phyloP scores from a whole-genome alignment of 1,140 invertebrate species.

The Caenorhabditis brenneri region DNA sequence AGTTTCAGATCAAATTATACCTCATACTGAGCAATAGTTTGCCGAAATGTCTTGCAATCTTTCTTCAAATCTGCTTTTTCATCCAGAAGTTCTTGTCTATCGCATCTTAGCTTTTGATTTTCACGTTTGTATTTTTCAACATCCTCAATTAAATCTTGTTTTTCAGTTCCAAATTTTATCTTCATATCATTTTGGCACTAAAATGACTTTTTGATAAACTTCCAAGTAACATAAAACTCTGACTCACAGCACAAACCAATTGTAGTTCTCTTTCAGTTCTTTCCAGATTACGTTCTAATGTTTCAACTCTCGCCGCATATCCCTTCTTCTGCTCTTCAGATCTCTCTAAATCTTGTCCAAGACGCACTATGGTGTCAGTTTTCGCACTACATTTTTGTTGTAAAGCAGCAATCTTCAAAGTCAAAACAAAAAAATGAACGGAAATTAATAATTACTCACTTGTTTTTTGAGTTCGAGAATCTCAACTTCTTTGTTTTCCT shows the following conservation, averaged over 20 bases:
- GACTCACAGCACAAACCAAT: background rate
- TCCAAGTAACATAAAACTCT: background rate
- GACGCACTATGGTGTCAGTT: conserved; percentile 46
- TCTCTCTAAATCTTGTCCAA: conserved; percentile 48
- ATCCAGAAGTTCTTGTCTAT: conserved; percentile 35
- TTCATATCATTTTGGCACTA: background rate
- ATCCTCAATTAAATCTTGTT: conserved; percentile 35
- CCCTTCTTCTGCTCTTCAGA: conserved; percentile 29
- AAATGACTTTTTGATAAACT: background rate
- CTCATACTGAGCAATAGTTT: conserved; percentile 49
- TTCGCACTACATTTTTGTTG: conserved; percentile 48
- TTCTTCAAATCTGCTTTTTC: conserved; percentile 50
- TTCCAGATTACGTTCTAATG: conserved; percentile 45
- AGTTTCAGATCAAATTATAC: background rate
- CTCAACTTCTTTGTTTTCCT: conserved; percentile 1
- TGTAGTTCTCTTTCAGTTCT: conserved; percentile 40
- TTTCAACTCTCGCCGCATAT: conserved; percentile 10
- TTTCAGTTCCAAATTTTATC: conserved; percentile 11
- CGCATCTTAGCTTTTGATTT: background rate
- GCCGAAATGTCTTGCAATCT: conserved; percentile 52
- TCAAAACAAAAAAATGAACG: background rate
- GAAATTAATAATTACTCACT: background rate
- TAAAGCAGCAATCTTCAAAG: background rate
- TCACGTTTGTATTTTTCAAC: conserved; percentile 22
- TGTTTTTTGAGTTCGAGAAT: background rate